A percentile compares a stretch with the other conserved stretches of the same genome.
phyloP scores from a whole-genome alignment of 2,888 invertebrate genomes.

The Drosophila formosana region DNA sequence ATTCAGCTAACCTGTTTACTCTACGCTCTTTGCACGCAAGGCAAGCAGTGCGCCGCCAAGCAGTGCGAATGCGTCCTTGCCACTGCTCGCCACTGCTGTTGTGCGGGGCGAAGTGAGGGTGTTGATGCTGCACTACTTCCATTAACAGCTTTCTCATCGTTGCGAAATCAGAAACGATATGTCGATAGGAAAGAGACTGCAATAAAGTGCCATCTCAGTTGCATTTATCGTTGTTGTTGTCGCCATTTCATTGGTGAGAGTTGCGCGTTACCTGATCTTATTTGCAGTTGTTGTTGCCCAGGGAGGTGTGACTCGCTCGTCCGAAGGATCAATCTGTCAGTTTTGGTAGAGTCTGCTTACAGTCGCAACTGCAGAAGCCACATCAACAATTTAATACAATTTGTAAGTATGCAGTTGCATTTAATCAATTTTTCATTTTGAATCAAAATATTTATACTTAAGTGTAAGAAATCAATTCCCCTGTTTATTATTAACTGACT shows the following conservation, averaged over 20 bases:
- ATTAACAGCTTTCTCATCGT: conserved; percentile 9
- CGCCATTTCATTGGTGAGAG: conserved; percentile 24
- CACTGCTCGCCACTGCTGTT: conserved; percentile 17
- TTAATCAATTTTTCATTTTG: not conserved
- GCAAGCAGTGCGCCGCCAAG: conserved; percentile 57
- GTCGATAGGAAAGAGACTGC: conserved; percentile 26
- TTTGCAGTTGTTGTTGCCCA: conserved; percentile 1
- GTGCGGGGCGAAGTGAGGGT: conserved; percentile 11
- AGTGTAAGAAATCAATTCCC: too few species aligned
- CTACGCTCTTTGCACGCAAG: not conserved
- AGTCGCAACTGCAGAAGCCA: not conserved
- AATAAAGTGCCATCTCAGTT: not conserved
- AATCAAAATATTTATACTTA: too few species aligned
- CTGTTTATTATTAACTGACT: too few species aligned
- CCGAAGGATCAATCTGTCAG: conserved; percentile 11
- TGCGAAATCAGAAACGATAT: conserved; percentile 13
- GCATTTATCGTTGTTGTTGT: not conserved
- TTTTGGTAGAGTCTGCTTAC: not conserved
- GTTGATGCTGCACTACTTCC: not conserved
- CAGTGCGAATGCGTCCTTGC: conserved; percentile 67
- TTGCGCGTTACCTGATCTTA: not conserved
- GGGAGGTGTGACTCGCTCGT: conserved; percentile 8
- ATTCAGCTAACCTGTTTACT: conserved; percentile 3
- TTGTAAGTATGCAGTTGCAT: not conserved
- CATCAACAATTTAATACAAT: not conserved